phyloP scores from a whole-genome alignment of 2,113 vertebrate genomes.

The Dasyprocta punctata region DNA sequence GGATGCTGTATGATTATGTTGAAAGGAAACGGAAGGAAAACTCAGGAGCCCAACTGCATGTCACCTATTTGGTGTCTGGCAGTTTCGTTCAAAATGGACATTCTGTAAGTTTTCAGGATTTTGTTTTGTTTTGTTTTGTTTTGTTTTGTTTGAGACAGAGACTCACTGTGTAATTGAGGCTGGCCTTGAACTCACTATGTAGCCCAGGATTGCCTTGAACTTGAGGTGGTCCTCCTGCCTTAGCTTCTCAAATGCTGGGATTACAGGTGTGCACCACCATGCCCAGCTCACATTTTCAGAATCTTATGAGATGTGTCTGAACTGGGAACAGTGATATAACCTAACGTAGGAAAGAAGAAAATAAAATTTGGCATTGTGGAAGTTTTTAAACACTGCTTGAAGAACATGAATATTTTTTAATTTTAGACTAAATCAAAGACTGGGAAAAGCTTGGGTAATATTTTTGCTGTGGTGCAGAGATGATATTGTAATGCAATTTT shows the following conservation, averaged over 20 bases:
- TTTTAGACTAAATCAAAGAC: conserved; percentile 42
- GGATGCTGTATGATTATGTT: conserved; percentile 97
- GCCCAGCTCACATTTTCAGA: conserved; percentile 70
- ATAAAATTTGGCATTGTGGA: not conserved
- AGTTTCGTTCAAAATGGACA: conserved; percentile 90
- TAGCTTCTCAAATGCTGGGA: not conserved
- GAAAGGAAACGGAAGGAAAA: conserved; percentile 95
- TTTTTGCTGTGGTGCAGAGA: conserved; percentile 28
- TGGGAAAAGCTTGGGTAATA: not conserved
- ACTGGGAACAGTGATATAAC: not conserved
- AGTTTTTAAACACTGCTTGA: conserved; percentile 30
- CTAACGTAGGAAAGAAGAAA: not conserved
- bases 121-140: not conserved
- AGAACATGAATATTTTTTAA: conserved; percentile 4
- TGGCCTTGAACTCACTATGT: not conserved
- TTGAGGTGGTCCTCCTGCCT: not conserved
- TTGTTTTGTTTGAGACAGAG: not conserved
- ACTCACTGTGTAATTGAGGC: not conserved
- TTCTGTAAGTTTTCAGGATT: conserved; percentile 85
- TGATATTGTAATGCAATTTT: not conserved
- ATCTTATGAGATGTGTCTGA: conserved; percentile 1
- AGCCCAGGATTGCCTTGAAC: not conserved
- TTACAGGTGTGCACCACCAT: not conserved
- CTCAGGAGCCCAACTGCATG: conserved; percentile 91
- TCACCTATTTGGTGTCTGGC: conserved; percentile 95